Evolutionary conservation across 1,140 invertebrate species (phyloP).

Genomic region (Zophobas morio): DNA sequence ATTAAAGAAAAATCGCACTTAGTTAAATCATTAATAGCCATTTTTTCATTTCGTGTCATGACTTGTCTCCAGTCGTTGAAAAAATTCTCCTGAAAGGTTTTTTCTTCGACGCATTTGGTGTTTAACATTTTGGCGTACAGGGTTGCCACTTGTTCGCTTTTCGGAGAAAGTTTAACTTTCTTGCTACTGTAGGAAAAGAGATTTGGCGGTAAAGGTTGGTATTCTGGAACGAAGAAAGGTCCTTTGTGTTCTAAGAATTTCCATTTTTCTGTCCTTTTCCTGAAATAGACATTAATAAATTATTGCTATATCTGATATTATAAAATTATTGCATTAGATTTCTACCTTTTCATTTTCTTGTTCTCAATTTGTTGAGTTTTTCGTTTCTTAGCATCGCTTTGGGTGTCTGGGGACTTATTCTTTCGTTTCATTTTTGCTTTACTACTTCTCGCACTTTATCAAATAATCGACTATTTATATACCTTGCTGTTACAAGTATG

Average conservation of each 20-base stretch:
- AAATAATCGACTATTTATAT: no score
- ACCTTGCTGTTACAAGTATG: no score
- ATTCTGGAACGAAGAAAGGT: conserved; percentile 95
- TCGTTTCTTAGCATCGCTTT: no score
- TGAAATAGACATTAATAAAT: conserved; percentile 62
- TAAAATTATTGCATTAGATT: no score
- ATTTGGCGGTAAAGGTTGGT: conserved; percentile 90
- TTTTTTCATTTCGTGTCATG: conserved; percentile 88
- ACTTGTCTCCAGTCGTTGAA: conserved; percentile 92
- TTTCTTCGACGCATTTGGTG: conserved; percentile 98
- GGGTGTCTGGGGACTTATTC: no score
- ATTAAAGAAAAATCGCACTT: conserved; percentile 98
- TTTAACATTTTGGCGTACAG: conserved; percentile 99
- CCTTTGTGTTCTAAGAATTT: conserved; percentile 97
- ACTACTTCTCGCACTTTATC: no score
- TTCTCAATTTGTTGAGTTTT: no score
- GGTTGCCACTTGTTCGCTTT: conserved; percentile 96
- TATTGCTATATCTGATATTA: no score
- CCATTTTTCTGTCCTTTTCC: conserved; percentile 95
- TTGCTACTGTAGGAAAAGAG: conserved; percentile 97
- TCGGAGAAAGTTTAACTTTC: conserved; percentile 83
- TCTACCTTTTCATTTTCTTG: no score
- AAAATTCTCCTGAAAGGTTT: conserved; percentile 97
- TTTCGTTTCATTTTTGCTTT: no score
- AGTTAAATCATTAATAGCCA: conserved; percentile 87